phyloP scores from a whole-genome alignment of 2,113 vertebrate genomes.

The Pluvialis apricaria region DNA sequence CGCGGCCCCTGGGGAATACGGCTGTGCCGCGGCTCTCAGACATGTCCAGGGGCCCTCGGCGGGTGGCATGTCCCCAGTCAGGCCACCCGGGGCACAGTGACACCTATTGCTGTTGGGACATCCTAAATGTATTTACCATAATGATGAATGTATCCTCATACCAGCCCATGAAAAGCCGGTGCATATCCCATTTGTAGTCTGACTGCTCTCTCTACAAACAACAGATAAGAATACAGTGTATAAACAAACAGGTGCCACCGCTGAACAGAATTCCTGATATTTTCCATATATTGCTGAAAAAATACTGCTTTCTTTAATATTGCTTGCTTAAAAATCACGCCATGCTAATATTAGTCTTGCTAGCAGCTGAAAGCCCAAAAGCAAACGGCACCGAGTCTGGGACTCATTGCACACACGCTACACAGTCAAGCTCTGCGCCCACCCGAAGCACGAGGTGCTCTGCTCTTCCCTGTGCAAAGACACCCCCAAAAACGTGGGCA shows the following conservation, averaged over 20 bases:
- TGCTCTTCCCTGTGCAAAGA: background rate
- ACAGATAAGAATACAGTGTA: background rate
- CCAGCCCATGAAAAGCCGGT: background rate
- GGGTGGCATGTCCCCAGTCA: background rate
- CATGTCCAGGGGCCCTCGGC: rapidly evolving
- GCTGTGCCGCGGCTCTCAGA: rapidly evolving
- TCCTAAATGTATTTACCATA: background rate
- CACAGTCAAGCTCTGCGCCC: background rate
- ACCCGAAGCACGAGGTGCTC: background rate
- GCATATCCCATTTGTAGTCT: too few species aligned
- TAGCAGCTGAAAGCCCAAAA: background rate
- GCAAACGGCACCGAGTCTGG: rapidly evolving
- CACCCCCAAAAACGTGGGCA: background rate
- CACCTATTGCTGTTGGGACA: background rate
- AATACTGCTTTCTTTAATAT: background rate
- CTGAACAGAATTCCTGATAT: background rate
- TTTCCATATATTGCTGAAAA: background rate
- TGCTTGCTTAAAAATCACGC: background rate
- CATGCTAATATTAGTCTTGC: too few species aligned
- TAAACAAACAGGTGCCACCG: background rate
- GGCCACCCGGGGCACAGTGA: background rate
- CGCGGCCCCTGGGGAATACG: rapidly evolving
- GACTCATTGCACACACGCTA: rapidly evolving
- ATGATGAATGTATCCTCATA: background rate
- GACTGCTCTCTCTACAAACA: background rate